A percentile compares a stretch with the other conserved stretches of the same genome.
Conservation (phyloP, 2,113 vertebrate genomes). For the Gymnocephalus cernua region DNA sequence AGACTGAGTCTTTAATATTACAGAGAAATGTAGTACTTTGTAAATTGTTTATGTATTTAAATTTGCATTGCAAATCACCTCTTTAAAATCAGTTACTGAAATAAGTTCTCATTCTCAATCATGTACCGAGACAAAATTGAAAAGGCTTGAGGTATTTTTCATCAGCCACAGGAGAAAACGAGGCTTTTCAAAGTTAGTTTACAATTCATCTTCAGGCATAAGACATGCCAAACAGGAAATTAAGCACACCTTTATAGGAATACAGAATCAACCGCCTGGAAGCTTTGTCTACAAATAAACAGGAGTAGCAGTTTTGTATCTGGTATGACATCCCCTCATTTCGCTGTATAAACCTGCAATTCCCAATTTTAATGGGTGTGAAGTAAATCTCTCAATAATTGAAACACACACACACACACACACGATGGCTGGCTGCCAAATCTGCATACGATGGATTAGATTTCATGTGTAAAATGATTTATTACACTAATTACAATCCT, state of each 20-base stretch:
- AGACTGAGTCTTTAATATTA: background rate
- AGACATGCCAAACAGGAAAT: background rate
- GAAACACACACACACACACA: background rate
- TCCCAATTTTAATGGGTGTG: background rate
- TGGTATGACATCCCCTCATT: background rate
- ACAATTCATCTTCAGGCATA: background rate
- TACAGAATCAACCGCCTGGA: background rate
- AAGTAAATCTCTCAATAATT: background rate
- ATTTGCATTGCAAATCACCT: background rate
- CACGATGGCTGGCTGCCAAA: background rate
- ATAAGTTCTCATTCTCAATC: background rate
- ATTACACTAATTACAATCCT: background rate
- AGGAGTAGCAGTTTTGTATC: background rate
- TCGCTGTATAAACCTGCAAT: background rate
- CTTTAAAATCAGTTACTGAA: background rate
- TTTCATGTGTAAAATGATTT: constrained; percentile 14
- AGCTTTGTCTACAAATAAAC: background rate
- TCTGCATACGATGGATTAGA: background rate
- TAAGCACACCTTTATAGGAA: background rate
- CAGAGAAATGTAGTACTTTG: background rate
- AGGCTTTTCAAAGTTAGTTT: background rate
- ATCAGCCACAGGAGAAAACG: background rate
- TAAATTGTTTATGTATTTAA: too few relatives aligned
- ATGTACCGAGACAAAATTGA: background rate
- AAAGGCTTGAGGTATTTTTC: constrained; percentile 11